A percentile compares a stretch with the other conserved stretches of the same genome.
These are phyloP conservation scores for Lophotriccus pileatus DNA, from an alignment of 2,797 vertebrate genomes.

Conservation along the genomic window DNA sequence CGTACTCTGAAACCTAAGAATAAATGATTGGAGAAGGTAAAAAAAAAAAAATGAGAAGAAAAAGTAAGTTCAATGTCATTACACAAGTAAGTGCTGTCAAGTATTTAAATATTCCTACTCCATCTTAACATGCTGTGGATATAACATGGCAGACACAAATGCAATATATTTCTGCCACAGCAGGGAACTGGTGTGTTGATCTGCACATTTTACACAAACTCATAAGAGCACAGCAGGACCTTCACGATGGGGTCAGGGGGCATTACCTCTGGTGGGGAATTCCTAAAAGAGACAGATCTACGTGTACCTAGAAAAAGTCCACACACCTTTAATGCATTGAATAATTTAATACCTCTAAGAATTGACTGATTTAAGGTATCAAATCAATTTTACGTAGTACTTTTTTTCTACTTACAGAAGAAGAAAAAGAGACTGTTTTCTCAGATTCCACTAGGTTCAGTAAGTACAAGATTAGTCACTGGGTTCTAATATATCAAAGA, in stretches of 20 bases:
- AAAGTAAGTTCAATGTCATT: accelerated
- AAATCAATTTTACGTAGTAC: not conserved
- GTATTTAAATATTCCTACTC: not conserved
- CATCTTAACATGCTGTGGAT: not conserved
- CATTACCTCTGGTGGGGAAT: not conserved
- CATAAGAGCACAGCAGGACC: not conserved
- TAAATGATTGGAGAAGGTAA: not conserved
- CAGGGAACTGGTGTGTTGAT: not conserved
- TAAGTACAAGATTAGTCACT: not conserved
- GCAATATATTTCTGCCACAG: not conserved
- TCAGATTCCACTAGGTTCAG: not conserved
- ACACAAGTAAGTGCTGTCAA: not conserved
- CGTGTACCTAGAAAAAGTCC: not conserved
- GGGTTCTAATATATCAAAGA: not conserved
- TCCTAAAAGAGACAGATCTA: not conserved
- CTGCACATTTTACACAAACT: not conserved
- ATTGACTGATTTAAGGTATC: not conserved
- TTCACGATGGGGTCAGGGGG: not conserved
- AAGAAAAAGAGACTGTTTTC: not conserved
- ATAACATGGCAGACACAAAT: not conserved
- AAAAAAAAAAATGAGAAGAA: not conserved
- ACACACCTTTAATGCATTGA: not conserved
- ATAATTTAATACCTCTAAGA: not conserved
- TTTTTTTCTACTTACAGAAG: not conserved
- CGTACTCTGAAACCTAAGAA: not conserved